Conservation (phyloP, 2,113 vertebrate species). For the Taxidea taxus region DNA sequence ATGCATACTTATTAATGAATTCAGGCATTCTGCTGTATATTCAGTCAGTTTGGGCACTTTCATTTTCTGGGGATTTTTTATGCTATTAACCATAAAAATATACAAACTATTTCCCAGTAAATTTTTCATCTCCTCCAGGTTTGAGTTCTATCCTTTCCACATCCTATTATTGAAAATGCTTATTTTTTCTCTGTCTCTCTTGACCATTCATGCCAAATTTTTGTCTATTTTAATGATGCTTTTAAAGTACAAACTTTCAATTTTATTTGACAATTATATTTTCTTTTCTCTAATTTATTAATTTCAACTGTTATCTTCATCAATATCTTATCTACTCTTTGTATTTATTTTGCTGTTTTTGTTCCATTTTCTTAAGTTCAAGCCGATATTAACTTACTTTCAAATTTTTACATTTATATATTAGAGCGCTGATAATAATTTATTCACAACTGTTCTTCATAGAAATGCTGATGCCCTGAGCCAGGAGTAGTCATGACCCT, state of each 20-base stretch:
- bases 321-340: background rate
- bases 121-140: background rate
- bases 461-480: background rate
- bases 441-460: background rate
- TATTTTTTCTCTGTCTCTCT: background rate
- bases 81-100: background rate
- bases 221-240: background rate
- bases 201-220: background rate
- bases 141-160: background rate
- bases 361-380: background rate
- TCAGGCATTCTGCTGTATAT: background rate
- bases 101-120: background rate
- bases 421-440: background rate
- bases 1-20: background rate
- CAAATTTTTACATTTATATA: background rate
- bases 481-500: background rate
- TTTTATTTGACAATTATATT: background rate
- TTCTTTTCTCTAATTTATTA: background rate
- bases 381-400: background rate
- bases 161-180: background rate
- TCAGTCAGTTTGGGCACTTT: background rate
- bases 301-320: background rate
- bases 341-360: background rate
- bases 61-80: background rate
- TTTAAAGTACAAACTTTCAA: background rate